A percentile compares a stretch with the other conserved stretches of the same genome.
Conservation (phyloP, 2,888 invertebrate genomes). For the Brachyptera risi region DNA sequence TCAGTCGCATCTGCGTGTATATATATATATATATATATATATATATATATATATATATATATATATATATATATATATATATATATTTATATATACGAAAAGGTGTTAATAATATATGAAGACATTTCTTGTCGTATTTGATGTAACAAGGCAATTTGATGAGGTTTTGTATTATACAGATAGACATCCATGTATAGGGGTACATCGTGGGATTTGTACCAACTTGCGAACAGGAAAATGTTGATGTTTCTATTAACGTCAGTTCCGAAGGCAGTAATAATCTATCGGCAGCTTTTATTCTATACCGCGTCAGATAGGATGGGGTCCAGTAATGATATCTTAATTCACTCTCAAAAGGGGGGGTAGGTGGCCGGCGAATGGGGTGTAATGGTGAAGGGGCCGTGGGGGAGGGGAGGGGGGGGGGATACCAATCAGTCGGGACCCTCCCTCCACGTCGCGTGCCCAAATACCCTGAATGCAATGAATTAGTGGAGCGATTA, state of each 20-base stretch:
- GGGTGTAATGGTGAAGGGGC: no score
- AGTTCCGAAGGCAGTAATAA: background rate
- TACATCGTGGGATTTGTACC: constrained; percentile 8
- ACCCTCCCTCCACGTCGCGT: background rate
- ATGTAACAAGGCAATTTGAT: no score
- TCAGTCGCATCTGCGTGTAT: no score
- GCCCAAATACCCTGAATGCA: background rate
- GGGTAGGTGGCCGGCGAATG: background rate
- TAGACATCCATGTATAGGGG: no score
- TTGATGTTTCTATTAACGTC: constrained; percentile 7
- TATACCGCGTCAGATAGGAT: background rate
- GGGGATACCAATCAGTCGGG: background rate
- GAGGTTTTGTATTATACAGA: no score
- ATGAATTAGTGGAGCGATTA: constrained; percentile 15
- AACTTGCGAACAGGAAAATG: background rate
- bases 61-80: no score
- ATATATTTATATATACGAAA: no score
- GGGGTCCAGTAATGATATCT: constrained; percentile 9
- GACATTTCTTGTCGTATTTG: no score
- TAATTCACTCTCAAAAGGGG: background rate
- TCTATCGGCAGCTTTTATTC: no score
- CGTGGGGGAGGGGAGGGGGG: background rate
- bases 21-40: no score
- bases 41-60: no score
- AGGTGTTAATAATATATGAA: no score